These are phyloP conservation scores for Ictalurus furcatus DNA, from an alignment of 2,113 vertebrate species.

Conservation along the genomic window DNA sequence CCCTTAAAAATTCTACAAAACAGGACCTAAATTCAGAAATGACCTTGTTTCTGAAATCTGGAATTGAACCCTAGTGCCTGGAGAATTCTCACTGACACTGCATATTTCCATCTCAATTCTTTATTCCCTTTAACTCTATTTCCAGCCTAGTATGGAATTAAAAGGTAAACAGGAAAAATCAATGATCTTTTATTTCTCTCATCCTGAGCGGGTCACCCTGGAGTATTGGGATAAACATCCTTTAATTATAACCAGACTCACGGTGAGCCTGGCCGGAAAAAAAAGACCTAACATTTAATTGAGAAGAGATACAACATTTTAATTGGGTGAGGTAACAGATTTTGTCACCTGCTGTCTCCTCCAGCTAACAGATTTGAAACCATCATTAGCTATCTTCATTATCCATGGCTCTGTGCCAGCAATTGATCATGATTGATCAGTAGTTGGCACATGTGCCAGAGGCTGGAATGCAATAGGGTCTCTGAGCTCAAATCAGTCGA, in stretches of 20 bases:
- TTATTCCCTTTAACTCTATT: conserved; percentile 32
- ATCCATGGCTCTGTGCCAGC: conserved; percentile 59
- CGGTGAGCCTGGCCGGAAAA: conserved; percentile 69
- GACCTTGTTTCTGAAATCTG: background rate
- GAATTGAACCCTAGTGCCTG: background rate
- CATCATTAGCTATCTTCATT: conserved; percentile 71
- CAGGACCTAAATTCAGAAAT: background rate
- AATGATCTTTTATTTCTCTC: conserved; percentile 68
- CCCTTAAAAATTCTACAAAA: background rate
- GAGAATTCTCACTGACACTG: background rate
- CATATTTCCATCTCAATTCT: conserved; percentile 9
- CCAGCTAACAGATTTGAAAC: conserved; percentile 53
- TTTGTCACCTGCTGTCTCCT: conserved; percentile 53
- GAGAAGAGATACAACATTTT: conserved; percentile 69
- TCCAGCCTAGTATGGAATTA: conserved; percentile 56
- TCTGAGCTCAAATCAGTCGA: conserved; percentile 38
- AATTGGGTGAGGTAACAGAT: conserved; percentile 73
- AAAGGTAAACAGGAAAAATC: conserved; percentile 64
- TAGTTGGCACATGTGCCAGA: conserved; percentile 27
- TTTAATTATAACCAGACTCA: conserved; percentile 69
- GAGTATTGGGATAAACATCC: conserved; percentile 68
- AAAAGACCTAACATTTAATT: conserved; percentile 61
- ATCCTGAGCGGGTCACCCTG: conserved; percentile 61
- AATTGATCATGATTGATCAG: conserved; percentile 73
- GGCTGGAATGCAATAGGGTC: conserved; percentile 43